Evolutionary conservation across 2,113 vertebrate genomes (phyloP).

Genomic region (Lota lota): DNA sequence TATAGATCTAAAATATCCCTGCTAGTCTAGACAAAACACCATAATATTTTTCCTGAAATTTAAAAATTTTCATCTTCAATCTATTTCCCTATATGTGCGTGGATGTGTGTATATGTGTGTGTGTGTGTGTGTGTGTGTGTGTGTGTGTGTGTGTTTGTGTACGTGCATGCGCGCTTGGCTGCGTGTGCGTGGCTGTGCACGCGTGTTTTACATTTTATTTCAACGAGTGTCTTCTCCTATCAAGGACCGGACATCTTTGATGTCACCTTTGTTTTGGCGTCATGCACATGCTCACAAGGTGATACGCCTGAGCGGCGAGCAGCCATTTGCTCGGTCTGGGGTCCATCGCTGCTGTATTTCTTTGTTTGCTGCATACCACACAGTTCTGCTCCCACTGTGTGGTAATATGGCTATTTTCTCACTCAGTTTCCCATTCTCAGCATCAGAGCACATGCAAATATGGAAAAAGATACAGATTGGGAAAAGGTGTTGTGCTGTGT

Average conservation of each 20-base stretch:
- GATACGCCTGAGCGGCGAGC: slow-evolving; percentile 56
- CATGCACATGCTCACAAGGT: slow-evolving; percentile 48
- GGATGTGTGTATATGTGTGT: too few species aligned
- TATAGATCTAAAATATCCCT: too few species aligned
- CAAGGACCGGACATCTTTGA: slow-evolving; percentile 40
- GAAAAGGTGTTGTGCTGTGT: slow-evolving; percentile 36
- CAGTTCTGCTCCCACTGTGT: slow-evolving; percentile 71
- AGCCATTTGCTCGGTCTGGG: slow-evolving; percentile 63
- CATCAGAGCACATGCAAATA: slow-evolving; percentile 74
- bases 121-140: too few species aligned
- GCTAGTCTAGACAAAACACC: too few species aligned
- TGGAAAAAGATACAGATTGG: slow-evolving; percentile 60
- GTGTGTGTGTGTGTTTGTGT: background rate
- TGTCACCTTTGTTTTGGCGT: slow-evolving; percentile 50
- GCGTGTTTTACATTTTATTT: background rate
- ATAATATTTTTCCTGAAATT: too few species aligned
- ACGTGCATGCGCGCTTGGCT: background rate
- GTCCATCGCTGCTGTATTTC: slow-evolving; percentile 50
- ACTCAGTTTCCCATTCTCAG: slow-evolving; percentile 77
- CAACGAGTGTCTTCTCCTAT: slow-evolving; percentile 8
- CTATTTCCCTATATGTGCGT: too few species aligned
- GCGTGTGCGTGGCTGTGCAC: background rate
- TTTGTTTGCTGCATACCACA: slow-evolving; percentile 67
- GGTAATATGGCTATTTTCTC: slow-evolving; percentile 77
- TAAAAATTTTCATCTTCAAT: too few species aligned